phyloP scores from a whole-genome alignment of 2,113 vertebrate genomes.

The Xenopus tropicalis region UCB_Xtro_10.0 CM004443.2:181746001-181746500 shows the following conservation, averaged over 20 bases:
- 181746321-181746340: slow-evolving; percentile 33
- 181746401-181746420: slow-evolving; percentile 1
- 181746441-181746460: neutral
- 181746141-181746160: too few species aligned
- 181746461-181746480: too few species aligned
- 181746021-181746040: too few species aligned
- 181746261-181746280: slow-evolving; percentile 42
- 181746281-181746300: slow-evolving; percentile 42
- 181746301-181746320: slow-evolving; percentile 44
- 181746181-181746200: too few species aligned
- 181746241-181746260: slow-evolving; percentile 33
- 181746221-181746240: slow-evolving; percentile 35
- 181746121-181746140: too few species aligned
- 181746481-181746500: too few species aligned
- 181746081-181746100: too few species aligned
- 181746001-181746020: too few species aligned
- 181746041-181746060: too few species aligned
- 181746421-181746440: neutral
- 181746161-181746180: too few species aligned
- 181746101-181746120: too few species aligned
- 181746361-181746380: slow-evolving; percentile 17
- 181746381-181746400: neutral
- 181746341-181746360: slow-evolving; percentile 18
- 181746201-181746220: neutral
- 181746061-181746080: too few species aligned